A percentile compares a stretch with the other conserved stretches of the same genome.
phyloP scores from a whole-genome alignment of 2,888 invertebrate genomes.

The Myathropa florea region DNA sequence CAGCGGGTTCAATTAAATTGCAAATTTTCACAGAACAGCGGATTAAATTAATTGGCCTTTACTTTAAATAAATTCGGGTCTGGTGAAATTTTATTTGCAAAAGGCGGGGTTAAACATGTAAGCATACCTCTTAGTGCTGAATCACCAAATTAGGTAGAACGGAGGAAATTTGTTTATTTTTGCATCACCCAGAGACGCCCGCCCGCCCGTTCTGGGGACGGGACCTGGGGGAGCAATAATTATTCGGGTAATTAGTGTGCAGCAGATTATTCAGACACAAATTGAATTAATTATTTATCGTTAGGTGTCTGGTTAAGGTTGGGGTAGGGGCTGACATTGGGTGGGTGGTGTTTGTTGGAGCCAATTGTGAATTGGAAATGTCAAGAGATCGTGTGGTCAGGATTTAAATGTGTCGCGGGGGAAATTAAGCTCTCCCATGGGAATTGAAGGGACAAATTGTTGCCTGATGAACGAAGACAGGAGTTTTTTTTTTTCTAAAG shows the following conservation, averaged over 20 bases:
- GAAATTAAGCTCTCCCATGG: too few relatives aligned
- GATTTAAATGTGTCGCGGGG: too few relatives aligned
- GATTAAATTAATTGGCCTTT: constrained; percentile 9
- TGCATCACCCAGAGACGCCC: background rate
- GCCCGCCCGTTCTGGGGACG: background rate
- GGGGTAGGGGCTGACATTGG: background rate
- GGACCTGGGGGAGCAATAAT: background rate
- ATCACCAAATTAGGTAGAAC: constrained; percentile 7
- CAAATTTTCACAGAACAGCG: background rate
- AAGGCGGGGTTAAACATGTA: background rate
- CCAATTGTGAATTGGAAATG: background rate
- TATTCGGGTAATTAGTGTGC: constrained; percentile 25
- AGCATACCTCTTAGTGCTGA: background rate
- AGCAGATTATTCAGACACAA: constrained; percentile 31
- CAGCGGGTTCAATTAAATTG: constrained; percentile 14
- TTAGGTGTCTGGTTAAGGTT: background rate
- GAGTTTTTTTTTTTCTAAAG: too few relatives aligned
- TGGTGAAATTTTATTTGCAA: background rate
- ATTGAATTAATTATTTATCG: constrained; percentile 44
- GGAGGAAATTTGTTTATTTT: constrained; percentile 6
- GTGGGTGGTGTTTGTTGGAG: background rate
- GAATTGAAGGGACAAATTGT: too few relatives aligned
- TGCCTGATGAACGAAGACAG: too few relatives aligned
- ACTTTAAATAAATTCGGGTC: constrained; percentile 4
- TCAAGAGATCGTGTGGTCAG: background rate